Evolutionary conservation across 2,888 invertebrate genomes (phyloP), one percentile per base, ranked within the genome.

Genomic region (Campaea margaritaria): DNA sequence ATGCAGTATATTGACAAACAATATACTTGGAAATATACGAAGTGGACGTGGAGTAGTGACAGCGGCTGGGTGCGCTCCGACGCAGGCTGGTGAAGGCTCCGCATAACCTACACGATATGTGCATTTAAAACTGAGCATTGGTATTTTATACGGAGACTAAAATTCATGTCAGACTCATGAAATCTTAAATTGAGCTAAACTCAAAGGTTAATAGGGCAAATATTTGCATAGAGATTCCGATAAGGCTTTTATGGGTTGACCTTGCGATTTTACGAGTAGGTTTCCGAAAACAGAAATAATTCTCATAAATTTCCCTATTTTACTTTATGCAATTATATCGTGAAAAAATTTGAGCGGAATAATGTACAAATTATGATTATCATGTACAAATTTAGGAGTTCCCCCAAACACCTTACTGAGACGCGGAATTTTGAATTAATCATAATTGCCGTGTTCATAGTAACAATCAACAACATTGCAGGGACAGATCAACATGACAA

Each of bases 21-120:
- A 86, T 88, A 86, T 86, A 86, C 79, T 81, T 77, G 81, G 78
- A 79, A 86, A 85, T 83, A 78, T 85, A 87, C 82, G 83, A 81
- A 83, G 83, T 86, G 81, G 85, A 81, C 77, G 75, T 75, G 79
- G 85, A 81, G 86, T 83, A 83, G 76, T 83, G 83, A 81, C 83
- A 76, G 81, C 76, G 68, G 64, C 71, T 82, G 73, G 75, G 76
- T 78, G 79, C 70, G 75, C 58, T 64, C 73, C 68, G 64, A 68
- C 70, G 62, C 31, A 44, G 49, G 39, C 48, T 46, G 39, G 47
- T 34, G 57, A 49, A 53, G 45, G 49, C 62, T 57, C 46, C 38
- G 57, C 55, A 43, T 53, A 52, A 62, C 61, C 57, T 52, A 58
- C 62, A 57, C 45, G 62, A 58, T 51, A 61, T 62, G 36, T 62